Conservation (phyloP, 2,888 invertebrate species). For the Pammene aurita region DNA sequence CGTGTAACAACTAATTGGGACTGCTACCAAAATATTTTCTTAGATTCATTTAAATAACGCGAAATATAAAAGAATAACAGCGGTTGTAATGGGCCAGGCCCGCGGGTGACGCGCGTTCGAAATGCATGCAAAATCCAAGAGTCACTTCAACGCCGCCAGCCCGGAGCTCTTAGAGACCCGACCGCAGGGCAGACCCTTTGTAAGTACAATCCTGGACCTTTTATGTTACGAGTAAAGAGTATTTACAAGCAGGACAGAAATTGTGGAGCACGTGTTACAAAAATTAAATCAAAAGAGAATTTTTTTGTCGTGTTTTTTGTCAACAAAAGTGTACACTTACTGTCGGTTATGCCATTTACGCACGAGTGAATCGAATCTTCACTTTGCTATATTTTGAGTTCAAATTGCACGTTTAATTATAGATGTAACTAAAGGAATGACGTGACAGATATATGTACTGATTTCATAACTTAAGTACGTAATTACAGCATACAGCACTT, state of each 20-base stretch:
- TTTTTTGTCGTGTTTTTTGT: conserved; percentile 1
- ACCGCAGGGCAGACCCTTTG: conserved; percentile 46
- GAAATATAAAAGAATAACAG: conserved; percentile 49
- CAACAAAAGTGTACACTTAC: neutral
- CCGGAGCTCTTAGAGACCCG: conserved; percentile 47
- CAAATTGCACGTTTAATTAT: too few relatives aligned
- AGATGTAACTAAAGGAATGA: too few relatives aligned
- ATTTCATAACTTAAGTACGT: too few relatives aligned
- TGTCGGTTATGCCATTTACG: neutral
- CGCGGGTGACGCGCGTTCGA: conserved; percentile 47
- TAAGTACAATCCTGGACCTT: conserved; percentile 17
- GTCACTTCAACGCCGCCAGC: conserved; percentile 52
- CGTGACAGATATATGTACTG: too few relatives aligned
- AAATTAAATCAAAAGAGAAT: conserved; percentile 3
- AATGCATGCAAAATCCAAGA: conserved; percentile 48
- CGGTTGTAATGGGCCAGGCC: conserved; percentile 52
- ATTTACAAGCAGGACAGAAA: conserved; percentile 9
- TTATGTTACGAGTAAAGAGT: conserved; percentile 14
- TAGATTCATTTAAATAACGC: conserved; percentile 30
- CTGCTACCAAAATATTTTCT: neutral
- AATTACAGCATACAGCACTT: too few relatives aligned
- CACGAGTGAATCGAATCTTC: too few relatives aligned
- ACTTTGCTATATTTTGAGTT: too few relatives aligned
- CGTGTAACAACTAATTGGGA: too few relatives aligned
- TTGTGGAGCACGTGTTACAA: conserved; percentile 17